A percentile compares a stretch with the other conserved stretches of the same genome.
Conservation (phyloP, 2,888 invertebrate genomes). For the Melanchra persicariae region DNA sequence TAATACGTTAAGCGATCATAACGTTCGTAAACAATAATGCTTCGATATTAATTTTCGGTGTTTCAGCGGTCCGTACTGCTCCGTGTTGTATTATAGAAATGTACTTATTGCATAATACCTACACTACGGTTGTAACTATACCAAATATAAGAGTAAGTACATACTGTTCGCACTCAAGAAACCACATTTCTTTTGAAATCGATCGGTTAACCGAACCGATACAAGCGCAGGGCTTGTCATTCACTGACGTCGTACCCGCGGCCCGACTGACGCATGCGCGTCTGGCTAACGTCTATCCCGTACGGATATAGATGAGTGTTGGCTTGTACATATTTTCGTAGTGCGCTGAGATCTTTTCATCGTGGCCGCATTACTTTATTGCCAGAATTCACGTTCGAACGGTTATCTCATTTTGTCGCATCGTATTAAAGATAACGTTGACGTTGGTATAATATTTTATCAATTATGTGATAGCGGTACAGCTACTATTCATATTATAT, state of each 20-base stretch:
- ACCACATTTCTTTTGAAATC: slow-evolving; percentile 86
- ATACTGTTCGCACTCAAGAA: slow-evolving; percentile 67
- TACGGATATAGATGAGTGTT: slow-evolving; percentile 86
- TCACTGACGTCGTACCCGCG: slow-evolving; percentile 86
- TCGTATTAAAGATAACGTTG: slow-evolving; percentile 85
- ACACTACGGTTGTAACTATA: slow-evolving; percentile 37
- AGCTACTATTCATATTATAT: slow-evolving; percentile 82
- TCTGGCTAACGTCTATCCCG: slow-evolving; percentile 88
- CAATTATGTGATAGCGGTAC: slow-evolving; percentile 85
- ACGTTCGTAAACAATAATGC: slow-evolving; percentile 23
- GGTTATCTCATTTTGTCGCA: slow-evolving; percentile 89
- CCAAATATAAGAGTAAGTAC: slow-evolving; percentile 49
- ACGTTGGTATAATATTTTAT: slow-evolving; percentile 85
- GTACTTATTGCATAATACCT: slow-evolving; percentile 24
- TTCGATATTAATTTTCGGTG: slow-evolving; percentile 31
- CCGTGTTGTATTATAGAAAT: background rate
- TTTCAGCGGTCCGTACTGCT: slow-evolving; percentile 7
- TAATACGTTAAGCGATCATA: slow-evolving; percentile 22
- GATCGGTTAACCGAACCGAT: slow-evolving; percentile 82
- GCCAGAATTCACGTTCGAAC: slow-evolving; percentile 80
- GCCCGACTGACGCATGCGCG: slow-evolving; percentile 88
- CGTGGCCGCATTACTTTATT: slow-evolving; percentile 83
- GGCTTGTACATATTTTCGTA: slow-evolving; percentile 84
- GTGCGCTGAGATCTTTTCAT: slow-evolving; percentile 82
- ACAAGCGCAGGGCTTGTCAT: slow-evolving; percentile 88